Percentiles rank a stretch among this genome's conserved stretches.
These are phyloP conservation scores for Chorisops tibialis DNA, from an alignment of 2,888 invertebrate genomes.

Conservation along the genomic window DNA sequence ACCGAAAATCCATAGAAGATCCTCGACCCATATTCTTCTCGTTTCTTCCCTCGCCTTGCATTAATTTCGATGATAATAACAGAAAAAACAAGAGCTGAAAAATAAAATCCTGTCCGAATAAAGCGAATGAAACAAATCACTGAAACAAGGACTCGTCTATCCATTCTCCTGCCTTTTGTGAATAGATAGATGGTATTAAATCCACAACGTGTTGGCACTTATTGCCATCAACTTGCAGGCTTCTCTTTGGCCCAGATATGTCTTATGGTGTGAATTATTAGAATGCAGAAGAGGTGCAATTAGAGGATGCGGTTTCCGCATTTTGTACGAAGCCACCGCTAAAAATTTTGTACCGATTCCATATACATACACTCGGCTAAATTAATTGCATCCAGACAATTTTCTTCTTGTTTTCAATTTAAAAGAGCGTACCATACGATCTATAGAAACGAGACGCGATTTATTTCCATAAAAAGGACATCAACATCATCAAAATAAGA, in stretches of 20 bases:
- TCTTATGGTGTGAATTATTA: background rate
- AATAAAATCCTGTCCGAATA: background rate
- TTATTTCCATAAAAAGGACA: conserved; percentile 12
- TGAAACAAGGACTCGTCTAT: background rate
- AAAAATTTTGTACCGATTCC: background rate
- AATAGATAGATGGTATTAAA: background rate
- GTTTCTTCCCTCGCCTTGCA: no score
- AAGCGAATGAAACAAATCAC: background rate
- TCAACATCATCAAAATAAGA: conserved; percentile 10
- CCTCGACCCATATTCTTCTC: background rate
- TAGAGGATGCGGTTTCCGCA: conserved; percentile 2
- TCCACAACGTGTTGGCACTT: conserved; percentile 3
- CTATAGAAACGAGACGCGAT: background rate
- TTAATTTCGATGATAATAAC: no score
- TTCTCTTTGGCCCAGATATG: conserved; percentile 5
- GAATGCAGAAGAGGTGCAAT: conserved; percentile 9
- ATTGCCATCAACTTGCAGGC: background rate
- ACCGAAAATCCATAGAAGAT: background rate
- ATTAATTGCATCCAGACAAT: conserved; percentile 2
- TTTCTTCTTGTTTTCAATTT: background rate
- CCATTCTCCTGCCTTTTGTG: background rate
- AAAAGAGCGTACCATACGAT: background rate
- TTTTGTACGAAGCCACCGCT: background rate
- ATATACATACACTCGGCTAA: background rate
- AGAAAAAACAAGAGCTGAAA: background rate